Conservation (phyloP, 2,888 invertebrate species). For the Torymus tubicola region DNA sequence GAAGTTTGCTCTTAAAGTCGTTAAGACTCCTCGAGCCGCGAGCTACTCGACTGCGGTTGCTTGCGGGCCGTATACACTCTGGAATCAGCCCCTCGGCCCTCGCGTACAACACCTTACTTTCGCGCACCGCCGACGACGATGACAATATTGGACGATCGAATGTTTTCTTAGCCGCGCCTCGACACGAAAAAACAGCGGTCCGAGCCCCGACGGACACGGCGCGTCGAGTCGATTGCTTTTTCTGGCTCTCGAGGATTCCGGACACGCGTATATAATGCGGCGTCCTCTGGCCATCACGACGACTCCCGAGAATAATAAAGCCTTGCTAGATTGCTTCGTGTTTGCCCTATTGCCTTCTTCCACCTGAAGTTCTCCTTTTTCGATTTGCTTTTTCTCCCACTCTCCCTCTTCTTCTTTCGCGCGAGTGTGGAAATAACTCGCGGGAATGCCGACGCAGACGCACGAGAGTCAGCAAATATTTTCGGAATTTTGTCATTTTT, state of each 20-base stretch:
- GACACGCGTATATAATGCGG: constrained; percentile 36
- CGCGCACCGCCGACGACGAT: constrained; percentile 5
- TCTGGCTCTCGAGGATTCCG: constrained; percentile 35
- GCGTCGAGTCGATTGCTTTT: constrained; percentile 31
- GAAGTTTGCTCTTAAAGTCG: constrained; percentile 52
- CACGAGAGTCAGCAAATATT: not conserved
- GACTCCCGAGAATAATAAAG: constrained; percentile 36
- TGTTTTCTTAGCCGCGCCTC: constrained; percentile 26
- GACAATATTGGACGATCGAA: constrained; percentile 46
- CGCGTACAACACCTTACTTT: not conserved
- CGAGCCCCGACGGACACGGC: not conserved
- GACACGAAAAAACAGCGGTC: constrained; percentile 6
- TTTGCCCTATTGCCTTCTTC: constrained; percentile 3
- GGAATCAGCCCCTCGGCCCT: constrained; percentile 9
- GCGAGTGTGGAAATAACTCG: too few species aligned
- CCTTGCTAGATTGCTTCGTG: constrained; percentile 26
- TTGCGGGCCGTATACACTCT: constrained; percentile 11
- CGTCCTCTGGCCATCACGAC: too few species aligned
- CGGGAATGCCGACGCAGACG: not conserved
- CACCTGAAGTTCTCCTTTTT: not conserved
- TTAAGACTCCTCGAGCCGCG: constrained; percentile 46
- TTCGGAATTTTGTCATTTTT: constrained; percentile 22
- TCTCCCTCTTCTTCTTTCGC: too few species aligned
- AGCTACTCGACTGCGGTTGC: constrained; percentile 36
- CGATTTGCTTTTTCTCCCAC: not conserved